These are phyloP conservation scores for Nothobranchius furzeri DNA, from an alignment of 2,113 vertebrate genomes.

Conservation along the genomic window DNA sequence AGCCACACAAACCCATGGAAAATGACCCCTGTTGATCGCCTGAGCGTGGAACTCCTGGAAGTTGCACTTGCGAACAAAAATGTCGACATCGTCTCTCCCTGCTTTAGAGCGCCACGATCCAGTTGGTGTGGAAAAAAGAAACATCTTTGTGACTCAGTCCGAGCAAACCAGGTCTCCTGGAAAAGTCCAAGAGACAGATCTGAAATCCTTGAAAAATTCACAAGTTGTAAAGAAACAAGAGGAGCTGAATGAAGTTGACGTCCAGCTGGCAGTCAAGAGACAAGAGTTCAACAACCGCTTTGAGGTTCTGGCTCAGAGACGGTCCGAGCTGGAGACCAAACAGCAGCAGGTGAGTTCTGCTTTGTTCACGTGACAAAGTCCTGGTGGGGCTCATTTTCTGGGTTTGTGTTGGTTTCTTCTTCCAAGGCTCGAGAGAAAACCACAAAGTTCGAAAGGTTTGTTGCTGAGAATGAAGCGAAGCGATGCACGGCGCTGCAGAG, in stretches of 20 bases:
- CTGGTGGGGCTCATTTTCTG: not conserved
- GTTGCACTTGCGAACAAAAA: constrained; percentile 26
- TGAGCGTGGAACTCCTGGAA: constrained; percentile 22
- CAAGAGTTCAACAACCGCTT: constrained; percentile 69
- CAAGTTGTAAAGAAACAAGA: constrained; percentile 75
- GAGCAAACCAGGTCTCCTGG: constrained; percentile 71
- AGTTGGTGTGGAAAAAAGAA: constrained; percentile 69
- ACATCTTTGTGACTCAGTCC: constrained; percentile 79
- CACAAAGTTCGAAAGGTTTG: constrained; percentile 75
- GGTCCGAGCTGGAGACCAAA: constrained; percentile 69
- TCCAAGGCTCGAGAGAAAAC: constrained; percentile 69
- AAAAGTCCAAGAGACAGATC: constrained; percentile 64
- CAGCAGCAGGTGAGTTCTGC: constrained; percentile 66
- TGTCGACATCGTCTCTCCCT: constrained; percentile 52
- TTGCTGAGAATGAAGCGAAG: constrained; percentile 74
- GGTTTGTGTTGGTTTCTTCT: constrained; percentile 20
- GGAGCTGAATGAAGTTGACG: constrained; percentile 69
- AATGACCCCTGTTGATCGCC: constrained; percentile 37
- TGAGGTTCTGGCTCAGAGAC: constrained; percentile 53
- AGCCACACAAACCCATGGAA: constrained; percentile 52
- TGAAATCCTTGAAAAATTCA: constrained; percentile 75
- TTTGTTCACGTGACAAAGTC: not conserved
- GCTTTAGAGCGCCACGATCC: constrained; percentile 54
- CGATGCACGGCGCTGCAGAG: constrained; percentile 67
- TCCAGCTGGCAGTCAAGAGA: constrained; percentile 69